Percentiles rank a stretch among this genome's conserved stretches.
These are phyloP conservation scores for Porites lobata DNA, from an alignment of 92 coral and sea anemone species.

Conservation along the genomic window DNA sequence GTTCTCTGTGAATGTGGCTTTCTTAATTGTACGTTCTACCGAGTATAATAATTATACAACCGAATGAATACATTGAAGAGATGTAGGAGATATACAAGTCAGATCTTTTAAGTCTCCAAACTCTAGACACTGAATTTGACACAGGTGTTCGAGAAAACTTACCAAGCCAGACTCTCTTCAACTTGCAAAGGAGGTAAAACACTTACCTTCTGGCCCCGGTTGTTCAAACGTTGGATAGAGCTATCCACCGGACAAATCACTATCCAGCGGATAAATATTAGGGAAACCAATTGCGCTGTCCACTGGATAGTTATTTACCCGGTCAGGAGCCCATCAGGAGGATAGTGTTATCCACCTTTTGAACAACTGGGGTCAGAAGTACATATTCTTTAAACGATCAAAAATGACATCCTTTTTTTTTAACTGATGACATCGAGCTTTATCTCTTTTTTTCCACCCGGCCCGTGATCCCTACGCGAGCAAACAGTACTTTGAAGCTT, in stretches of 20 bases:
- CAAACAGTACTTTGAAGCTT: conserved; percentile 21
- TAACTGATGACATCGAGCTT: not conserved
- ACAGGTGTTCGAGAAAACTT: not conserved
- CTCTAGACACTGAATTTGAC: conserved; percentile 15
- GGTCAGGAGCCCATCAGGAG: too few species aligned
- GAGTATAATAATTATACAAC: not conserved
- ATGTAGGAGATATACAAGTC: conserved; percentile 11
- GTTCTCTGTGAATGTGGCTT: too few species aligned
- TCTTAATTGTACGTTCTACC: not conserved
- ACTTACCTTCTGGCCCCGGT: not conserved
- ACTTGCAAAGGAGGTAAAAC: conserved; percentile 12
- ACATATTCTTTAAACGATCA: not conserved
- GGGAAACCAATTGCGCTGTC: too few species aligned
- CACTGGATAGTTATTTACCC: too few species aligned
- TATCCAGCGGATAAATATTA: too few species aligned
- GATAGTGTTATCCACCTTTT: too few species aligned
- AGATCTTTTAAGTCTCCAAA: conserved; percentile 18
- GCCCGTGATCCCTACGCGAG: conserved; percentile 26
- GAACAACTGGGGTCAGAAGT: too few species aligned
- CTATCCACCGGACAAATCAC: too few species aligned
- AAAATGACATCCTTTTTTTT: not conserved
- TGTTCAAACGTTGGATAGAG: too few species aligned
- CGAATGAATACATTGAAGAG: conserved; percentile 3
- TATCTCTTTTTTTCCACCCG: conserved; percentile 1
- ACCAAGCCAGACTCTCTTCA: conserved; percentile 37